Evolutionary conservation across 2,888 invertebrate genomes (phyloP), one percentile per base, ranked within the genome.

Genomic region (Drosophila formosana): DNA sequence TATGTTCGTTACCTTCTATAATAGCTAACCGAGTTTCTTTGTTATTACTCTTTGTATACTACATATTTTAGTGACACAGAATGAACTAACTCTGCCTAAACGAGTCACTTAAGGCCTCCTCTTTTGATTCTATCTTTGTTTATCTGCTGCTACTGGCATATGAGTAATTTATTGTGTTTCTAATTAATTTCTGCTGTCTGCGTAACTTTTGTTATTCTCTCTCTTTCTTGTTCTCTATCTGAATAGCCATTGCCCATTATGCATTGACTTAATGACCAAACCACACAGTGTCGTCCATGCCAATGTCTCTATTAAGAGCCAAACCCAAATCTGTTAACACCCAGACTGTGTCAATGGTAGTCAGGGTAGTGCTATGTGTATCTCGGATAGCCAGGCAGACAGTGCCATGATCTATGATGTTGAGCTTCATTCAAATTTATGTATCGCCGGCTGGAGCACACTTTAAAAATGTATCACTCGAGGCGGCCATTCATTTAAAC

Each of bases 111-210:
- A 26, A 39, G 45, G 37, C 23, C 11, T 39, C 3, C 56, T 56
- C 51, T 28, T 66, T n/a, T 62, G 28, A 49, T 51, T 34, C 32
- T 43, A 43, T 70, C 60, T 51, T 61, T 70, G 53, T 41, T 53
- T 53, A 51, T 69, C 52, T 50, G 46, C 51, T 83, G 81, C 49
- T 75, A 45, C 51, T 83, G 83, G 84, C 85, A 56, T 74, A 58
- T 81, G 76, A 81, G 84, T 87, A 81, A 84, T 84, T 89, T 84
- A 84, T 89, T 74, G 72, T 71, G 70, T 78, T 71, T 86, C 72
- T 88, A 84, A 84, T 84, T 84, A 84, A 86, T 88, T 88, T 88
- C 71, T 78, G 82, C 84, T 78, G 78, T 70, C 83, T 74, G 39
- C 49, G 86, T 73, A 78, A 78, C 70, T 82, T 80, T 83, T 67